Base-by-base conservation (phyloP, 2,888 invertebrate genomes). In the Pandemis corylana region DNA sequence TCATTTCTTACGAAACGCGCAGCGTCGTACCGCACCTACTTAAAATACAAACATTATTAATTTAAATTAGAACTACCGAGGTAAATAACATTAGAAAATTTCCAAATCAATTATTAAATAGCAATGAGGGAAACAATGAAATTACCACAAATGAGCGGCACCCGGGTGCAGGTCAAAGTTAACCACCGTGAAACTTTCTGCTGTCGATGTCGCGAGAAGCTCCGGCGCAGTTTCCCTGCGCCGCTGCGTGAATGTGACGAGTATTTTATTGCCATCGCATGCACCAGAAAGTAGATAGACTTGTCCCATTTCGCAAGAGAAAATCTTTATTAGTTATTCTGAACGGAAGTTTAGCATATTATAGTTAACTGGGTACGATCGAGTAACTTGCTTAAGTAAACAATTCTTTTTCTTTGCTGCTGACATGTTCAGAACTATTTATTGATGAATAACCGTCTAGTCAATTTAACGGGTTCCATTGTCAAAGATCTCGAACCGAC, bases 401-500 rank as follows among this genome's bases (percentile, higher is more conserved):
- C 36, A 1, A 41, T 42, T 36, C 42, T 42, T n/a, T n/a, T 42
- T 41, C 28, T 41, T 42, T 20, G 0, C 20, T 20, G 20, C 20
- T 20, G 20, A 20, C 56, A 56, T 20, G 20, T 56, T 56, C 7
- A 56, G 15, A 56, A 56, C 20, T 20, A 56, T 20, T 56, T 56
- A 15, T 56, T 56, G 68, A 64, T 64, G 62, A 59, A 42, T 59
- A 59, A 73, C 49, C 64, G n/a, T 20, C 20, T 59, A 75, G 76
- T 79, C 80, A 79, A 80, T 82, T 78, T 79, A 82, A 82, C 78
- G 77, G 67, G 65, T 75, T 76, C 77, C 78, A 81, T 81, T 84
- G 83, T 81, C 77, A 80, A 81, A 87, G 83, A 83, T 87, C 85
- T 86, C 85, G 13, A 84, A 83, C 78, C 71, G 65, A 74, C 72